Evolutionary conservation across 1,140 invertebrate genomes (phyloP), one percentile per base, ranked within the genome.

Genomic region (Pogonomyrmex californicus): DNA sequence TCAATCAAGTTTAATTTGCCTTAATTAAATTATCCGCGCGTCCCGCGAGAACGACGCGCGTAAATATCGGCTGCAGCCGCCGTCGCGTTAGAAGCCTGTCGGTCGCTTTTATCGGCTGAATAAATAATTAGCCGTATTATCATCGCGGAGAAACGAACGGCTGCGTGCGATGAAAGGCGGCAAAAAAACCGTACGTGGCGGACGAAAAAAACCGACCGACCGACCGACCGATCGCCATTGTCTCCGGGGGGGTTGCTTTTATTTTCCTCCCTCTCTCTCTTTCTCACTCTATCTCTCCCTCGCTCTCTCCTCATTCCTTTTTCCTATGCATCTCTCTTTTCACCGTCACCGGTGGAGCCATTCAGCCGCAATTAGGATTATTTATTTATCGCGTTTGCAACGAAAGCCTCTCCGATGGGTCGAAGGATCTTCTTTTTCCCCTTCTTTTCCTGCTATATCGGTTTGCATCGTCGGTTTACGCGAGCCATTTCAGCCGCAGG

Each of bases 61-160:
- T 56, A 71, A 81, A 68, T 63, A 79, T 70, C 65, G 66, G 38
- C n/a, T 58, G 54, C 68, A 47, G 23, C 38, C 47, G 23, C 38
- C 47, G 60, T 77, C 60, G 30, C 58, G 41, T 65, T 65, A 38
- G 60, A 77, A 54, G 33, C 49, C 65, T 81, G 63, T 81, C 66
- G 62, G n/a, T 62, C 75, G 41, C 36, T 75, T 75, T 76, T 51
- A 68, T 65, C 73, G 63, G 51, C 36, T 83, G 89, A 90, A 90
- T 90, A 85, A 90, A 90, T 90, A 87, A 90, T 89, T 90, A 87
- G 86, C n/a, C 36, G 66, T 87, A 90, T 90, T 90, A 89, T 87
- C 33, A 70, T 54, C 49, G 33, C 10, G 85, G 38, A 78, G 58
- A 78, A 23, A 68, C 41, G 65, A 68, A 17, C 7, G 47, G 49